A percentile compares a stretch with the other conserved stretches of the same genome.
Evolutionary conservation across 2,113 vertebrate genomes (phyloP).

Genomic region (Cyphomyrus plagiostoma): DNA sequence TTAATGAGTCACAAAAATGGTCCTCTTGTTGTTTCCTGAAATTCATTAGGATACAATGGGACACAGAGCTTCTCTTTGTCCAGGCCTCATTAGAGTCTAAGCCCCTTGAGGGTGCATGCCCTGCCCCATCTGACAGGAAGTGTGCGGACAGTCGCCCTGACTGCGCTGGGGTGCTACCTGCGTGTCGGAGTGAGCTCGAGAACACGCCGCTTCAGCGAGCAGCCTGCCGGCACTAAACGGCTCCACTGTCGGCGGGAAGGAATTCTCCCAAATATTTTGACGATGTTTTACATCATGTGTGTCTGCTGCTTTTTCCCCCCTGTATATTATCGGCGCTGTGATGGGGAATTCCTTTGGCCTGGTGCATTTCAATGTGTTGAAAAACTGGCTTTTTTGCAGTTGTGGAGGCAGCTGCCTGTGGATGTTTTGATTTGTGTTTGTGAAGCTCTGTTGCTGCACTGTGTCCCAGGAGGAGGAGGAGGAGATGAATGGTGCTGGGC

Average conservation of each 20-base stretch:
- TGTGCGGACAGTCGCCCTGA: not conserved
- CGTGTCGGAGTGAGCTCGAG: not conserved
- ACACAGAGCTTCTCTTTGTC: constrained; percentile 43
- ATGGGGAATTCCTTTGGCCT: not conserved
- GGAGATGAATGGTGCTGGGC: not conserved
- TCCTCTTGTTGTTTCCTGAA: constrained; percentile 24
- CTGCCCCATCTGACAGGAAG: not conserved
- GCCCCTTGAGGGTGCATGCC: not conserved
- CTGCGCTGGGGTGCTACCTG: not conserved
- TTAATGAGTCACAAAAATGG: constrained; percentile 31
- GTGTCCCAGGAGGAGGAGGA: not conserved
- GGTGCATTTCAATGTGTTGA: too few species aligned
- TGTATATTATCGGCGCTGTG: not conserved
- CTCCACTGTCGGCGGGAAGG: not conserved
- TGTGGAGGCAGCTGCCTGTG: not conserved
- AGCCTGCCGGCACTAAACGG: not conserved
- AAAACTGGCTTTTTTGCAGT: not conserved
- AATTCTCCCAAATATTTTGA: not conserved
- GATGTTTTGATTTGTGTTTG: not conserved
- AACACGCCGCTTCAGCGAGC: not conserved
- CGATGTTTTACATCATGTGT: not conserved
- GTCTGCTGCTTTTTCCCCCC: not conserved
- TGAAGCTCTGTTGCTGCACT: not conserved
- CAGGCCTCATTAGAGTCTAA: constrained; percentile 32
- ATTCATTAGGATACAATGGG: constrained; percentile 25